A percentile compares a stretch with the other conserved stretches of the same genome.
These are phyloP conservation scores for Tipula unca DNA, from an alignment of 2,888 invertebrate species.

Conservation along the genomic window DNA sequence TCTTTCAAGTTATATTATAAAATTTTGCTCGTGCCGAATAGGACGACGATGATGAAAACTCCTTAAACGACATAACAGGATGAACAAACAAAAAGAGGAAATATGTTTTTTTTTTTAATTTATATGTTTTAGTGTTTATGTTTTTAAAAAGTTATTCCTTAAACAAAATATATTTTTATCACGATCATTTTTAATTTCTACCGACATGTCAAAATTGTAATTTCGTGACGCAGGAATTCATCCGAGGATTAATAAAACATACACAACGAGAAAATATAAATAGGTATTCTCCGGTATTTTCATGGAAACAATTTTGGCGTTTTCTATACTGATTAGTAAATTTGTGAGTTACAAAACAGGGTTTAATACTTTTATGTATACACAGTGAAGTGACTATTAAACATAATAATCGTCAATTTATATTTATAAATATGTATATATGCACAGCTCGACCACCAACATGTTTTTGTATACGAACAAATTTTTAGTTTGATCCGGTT, in stretches of 20 bases:
- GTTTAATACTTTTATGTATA: not conserved
- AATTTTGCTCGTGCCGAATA: not conserved
- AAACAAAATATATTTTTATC: not conserved
- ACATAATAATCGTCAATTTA: not conserved
- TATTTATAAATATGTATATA: not conserved
- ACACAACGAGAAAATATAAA: not conserved
- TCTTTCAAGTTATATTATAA: too few species aligned
- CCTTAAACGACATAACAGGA: not conserved
- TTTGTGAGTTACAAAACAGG: not conserved
- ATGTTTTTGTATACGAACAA: too few species aligned
- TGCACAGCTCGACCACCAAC: not conserved
- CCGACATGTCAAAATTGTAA: not conserved
- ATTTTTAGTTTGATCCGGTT: not conserved
- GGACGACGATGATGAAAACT: not conserved
- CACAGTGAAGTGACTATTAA: not conserved
- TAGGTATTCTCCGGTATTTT: not conserved
- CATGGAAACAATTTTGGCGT: not conserved
- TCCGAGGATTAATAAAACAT: not conserved
- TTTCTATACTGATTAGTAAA: not conserved
- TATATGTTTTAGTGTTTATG: not conserved
- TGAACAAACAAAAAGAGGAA: not conserved
- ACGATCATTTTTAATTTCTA: not conserved
- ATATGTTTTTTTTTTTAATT: not conserved
- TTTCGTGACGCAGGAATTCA: not conserved
- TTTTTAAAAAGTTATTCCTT: not conserved